Base-by-base conservation (phyloP, 2,797 vertebrate species). In the Petrocephalus schoutedeni region DNA sequence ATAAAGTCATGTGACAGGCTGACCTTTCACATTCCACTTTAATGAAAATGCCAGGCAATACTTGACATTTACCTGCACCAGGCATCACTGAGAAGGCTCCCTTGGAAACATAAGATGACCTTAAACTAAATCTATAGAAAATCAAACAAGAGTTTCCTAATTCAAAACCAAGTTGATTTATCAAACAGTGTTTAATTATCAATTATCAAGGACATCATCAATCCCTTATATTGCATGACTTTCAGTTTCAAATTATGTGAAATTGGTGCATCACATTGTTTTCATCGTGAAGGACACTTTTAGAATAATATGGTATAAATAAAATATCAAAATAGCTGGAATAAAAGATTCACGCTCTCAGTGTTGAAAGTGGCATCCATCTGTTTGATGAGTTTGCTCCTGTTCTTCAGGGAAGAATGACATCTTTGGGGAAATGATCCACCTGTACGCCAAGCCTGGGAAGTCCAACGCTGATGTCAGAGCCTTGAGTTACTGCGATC, bases 341-440 rank as follows among this genome's bases (percentile, higher is more conserved):
- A 58, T 16, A 58, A 32, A 28, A 85, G 3, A 8, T 51, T 12
- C 23, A 85, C 3, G 53, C 53, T 32, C 0, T 85, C n/a, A 82
- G 1, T 51, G 41, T 19, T 83, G 41, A 49, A 49, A 1, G 19
- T 21, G 36, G 36, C 49, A 83, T 49, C 8, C 19, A 53, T 14
- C 1, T 9, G 8, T 83, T 83, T 45, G 19, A 83, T 53, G 49
- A 45, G 7, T 41, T 77, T 36, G 53, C 28, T 85, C 45, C 87
- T 90, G 23, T 93, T 90, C 19, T 49, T 19, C 91, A 99, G 98
- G 98, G 57, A 99, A 99, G 95, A 99, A 99, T 86, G 98, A 99
- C 93, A 99, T 99, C 92, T 99, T 99, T 92, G 98, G 98, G 91
- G 98, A 99, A 93, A 98, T 99, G 97, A 98, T 99, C 90, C 97